phyloP scores from a whole-genome alignment of 2,888 invertebrate genomes.

The Xiphydria camelus region DNA sequence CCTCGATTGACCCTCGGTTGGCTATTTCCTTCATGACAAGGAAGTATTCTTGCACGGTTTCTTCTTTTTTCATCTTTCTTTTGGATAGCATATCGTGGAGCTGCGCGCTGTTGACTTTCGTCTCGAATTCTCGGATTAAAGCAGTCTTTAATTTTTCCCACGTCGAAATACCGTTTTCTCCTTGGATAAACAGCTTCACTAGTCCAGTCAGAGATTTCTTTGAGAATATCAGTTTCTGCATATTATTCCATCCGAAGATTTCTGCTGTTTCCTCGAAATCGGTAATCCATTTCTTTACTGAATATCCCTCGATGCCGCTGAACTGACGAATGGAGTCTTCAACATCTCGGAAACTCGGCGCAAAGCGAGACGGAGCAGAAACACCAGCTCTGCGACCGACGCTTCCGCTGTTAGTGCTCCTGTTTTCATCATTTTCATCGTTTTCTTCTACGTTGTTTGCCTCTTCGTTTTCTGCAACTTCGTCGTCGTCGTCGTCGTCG shows the following conservation, averaged over 20 bases:
- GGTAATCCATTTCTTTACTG: constrained; percentile 30
- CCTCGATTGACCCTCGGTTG: constrained; percentile 11
- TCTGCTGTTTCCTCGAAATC: constrained; percentile 35
- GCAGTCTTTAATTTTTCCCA: constrained; percentile 5
- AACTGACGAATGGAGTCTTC: constrained; percentile 31
- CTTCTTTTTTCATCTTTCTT: constrained; percentile 11
- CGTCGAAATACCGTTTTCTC: constrained; percentile 28
- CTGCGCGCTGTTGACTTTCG: constrained; percentile 4
- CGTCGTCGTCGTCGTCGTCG: no score
- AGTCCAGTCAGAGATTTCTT: constrained; percentile 36
- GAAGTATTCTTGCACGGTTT: constrained; percentile 14
- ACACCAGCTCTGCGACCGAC: no score
- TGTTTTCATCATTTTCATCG: no score
- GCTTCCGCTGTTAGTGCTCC: no score
- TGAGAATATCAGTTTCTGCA: constrained; percentile 36
- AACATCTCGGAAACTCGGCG: constrained; percentile 31
- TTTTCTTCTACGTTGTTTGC: no score
- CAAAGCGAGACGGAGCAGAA: no score
- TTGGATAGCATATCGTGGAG: constrained; percentile 3
- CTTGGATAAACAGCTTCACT: constrained; percentile 34
- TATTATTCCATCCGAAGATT: constrained; percentile 32
- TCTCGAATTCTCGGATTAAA: constrained; percentile 5
- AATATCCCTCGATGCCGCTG: constrained; percentile 29
- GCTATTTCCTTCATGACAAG: not conserved
- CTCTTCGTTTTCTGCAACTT: no score